A percentile compares a stretch with the other conserved stretches of the same genome.
phyloP scores from a whole-genome alignment of 2,888 invertebrate species.

The Drosophila nr. medialis region DNA sequence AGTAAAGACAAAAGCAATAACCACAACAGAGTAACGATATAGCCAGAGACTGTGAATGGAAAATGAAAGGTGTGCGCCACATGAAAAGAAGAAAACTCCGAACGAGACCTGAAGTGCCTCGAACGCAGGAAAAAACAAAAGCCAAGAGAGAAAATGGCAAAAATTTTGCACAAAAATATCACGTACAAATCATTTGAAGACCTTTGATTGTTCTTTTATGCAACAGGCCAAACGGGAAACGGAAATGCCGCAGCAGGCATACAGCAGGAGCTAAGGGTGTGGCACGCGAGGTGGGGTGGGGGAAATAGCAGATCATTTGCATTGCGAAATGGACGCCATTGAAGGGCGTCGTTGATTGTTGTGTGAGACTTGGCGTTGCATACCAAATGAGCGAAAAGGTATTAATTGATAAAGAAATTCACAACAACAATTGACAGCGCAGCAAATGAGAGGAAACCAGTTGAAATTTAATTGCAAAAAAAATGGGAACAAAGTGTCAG shows the following conservation, averaged over 20 bases:
- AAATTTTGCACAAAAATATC: constrained; percentile 65
- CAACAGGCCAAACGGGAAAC: constrained; percentile 72
- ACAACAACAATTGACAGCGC: constrained; percentile 34
- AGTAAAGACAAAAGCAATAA: constrained; percentile 30
- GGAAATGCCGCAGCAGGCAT: constrained; percentile 54
- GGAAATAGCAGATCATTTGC: constrained; percentile 55
- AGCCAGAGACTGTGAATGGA: constrained; percentile 51
- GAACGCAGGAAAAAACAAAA: constrained; percentile 55
- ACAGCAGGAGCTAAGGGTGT: constrained; percentile 18
- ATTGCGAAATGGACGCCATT: constrained; percentile 53
- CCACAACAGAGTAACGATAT: constrained; percentile 7
- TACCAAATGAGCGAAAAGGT: constrained; percentile 58
- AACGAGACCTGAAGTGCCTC: constrained; percentile 14
- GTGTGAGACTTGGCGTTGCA: constrained; percentile 65
- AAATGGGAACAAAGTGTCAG: constrained; percentile 19
- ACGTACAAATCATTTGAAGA: constrained; percentile 71
- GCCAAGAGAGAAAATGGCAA: constrained; percentile 42
- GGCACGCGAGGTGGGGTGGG: not conserved
- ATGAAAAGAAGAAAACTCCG: constrained; percentile 38
- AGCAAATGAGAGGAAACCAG: constrained; percentile 15
- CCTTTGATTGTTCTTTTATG: constrained; percentile 74
- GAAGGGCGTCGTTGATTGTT: constrained; percentile 67
- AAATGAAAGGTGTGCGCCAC: constrained; percentile 52
- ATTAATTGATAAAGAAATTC: constrained; percentile 57
- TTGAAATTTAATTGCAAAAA: constrained; percentile 41